Base-by-base conservation (phyloP, 2,113 vertebrate genomes). In the Strix uralensis region DNA sequence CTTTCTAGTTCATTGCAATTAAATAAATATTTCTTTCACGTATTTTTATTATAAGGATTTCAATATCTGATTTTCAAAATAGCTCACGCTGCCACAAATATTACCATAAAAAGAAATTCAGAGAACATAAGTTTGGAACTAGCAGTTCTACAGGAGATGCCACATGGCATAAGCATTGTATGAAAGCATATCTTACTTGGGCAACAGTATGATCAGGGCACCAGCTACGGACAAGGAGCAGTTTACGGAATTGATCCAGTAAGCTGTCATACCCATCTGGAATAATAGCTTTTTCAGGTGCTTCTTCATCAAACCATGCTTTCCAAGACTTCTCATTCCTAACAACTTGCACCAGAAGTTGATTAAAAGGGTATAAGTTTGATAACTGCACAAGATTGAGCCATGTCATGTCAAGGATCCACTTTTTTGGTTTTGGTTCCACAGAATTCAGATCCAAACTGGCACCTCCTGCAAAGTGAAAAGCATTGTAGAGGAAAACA, bases 391-490 rank as follows among this genome's bases (percentile, higher is more conserved):
- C 98, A 90, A 99, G 97, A 92, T 98, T 99, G 67, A 99, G 98
- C 98, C 98, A 99, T 1, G 98, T 99, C 27, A 97, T 98, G 71
- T 99, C 98, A 96, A 99, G 97, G 87, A 99, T 99, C 98, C 98
- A 99, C 55, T 98, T 98, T 52, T 97, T 97, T 10, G 98, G 98
- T 92, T 99, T 99, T 44, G 98, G 94, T 69, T 98, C 98, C 44
- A 98, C 98, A 22, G 98, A 98, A 96, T 98, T 98, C 69, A 99
- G 96, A 61, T 99, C 98, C 92, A 99, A 91, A 78, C 98, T 98
- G 40, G 98, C 98, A n/a, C 98, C 98, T 4, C 98, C 98, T 99
- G 78, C 25, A 90, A 92, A 65, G 21, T 44, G 11, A 83, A 86
- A 86, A 86, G 8, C 34, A 73, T 84, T 42, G 44, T 30, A 71